Conservation (phyloP, 2,797 vertebrate species). For the Tamandua tetradactyla region DNA sequence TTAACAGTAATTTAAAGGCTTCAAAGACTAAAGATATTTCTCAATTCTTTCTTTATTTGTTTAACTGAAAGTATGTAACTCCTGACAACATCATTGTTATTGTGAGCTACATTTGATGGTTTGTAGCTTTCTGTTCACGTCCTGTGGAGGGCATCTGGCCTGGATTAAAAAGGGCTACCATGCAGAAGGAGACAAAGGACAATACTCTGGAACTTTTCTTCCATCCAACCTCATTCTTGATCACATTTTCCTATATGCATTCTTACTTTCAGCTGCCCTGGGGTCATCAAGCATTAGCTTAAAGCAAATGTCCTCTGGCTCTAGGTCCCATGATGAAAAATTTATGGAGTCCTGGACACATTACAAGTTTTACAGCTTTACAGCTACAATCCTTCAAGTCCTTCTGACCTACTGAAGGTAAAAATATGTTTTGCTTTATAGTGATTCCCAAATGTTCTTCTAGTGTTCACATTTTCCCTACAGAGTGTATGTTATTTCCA, state of each 20-base stretch:
- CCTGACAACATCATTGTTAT: background rate
- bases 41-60: constrained; percentile 5
- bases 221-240: constrained; percentile 31
- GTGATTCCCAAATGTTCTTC: constrained; percentile 84
- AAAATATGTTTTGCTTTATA: constrained; percentile 85
- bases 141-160: constrained; percentile 53
- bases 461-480: constrained; percentile 79
- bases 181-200: background rate
- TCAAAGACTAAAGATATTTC: constrained; percentile 16
- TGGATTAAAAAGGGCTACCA: constrained; percentile 61
- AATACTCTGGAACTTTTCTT: constrained; percentile 36
- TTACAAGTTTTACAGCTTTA: constrained; percentile 84
- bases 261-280: constrained; percentile 74
- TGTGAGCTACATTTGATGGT: constrained; percentile 19
- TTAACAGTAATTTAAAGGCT: constrained; percentile 11
- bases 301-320: constrained; percentile 81
- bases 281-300: constrained; percentile 77
- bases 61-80: background rate
- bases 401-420: constrained; percentile 80
- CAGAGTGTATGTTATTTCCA: constrained; percentile 81
- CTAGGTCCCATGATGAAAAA: constrained; percentile 80
- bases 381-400: constrained; percentile 84
- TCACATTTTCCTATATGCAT: constrained; percentile 69
- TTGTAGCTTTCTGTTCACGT: constrained; percentile 31
- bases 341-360: constrained; percentile 81